Percentiles rank a stretch among this genome's conserved stretches.
Conservation (phyloP, 2,888 invertebrate genomes). For the Pyrrhosoma nymphula region DNA sequence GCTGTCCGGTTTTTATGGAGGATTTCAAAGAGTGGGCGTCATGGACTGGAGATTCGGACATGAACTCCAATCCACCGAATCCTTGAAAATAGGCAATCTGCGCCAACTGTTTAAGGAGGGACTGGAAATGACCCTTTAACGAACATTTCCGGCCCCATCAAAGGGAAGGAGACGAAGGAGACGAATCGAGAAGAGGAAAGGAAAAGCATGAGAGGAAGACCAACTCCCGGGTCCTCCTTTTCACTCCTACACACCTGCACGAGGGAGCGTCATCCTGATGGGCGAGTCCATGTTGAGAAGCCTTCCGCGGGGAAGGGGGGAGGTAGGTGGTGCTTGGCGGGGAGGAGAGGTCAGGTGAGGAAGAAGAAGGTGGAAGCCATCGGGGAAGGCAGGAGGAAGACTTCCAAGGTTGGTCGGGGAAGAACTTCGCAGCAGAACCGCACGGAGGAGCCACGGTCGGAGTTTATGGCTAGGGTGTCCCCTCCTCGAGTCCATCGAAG, state of each 20-base stretch:
- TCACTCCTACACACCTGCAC: slow-evolving; percentile 43
- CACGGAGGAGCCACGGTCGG: background rate
- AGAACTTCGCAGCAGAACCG: background rate
- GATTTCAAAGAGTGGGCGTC: background rate
- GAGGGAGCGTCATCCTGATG: slow-evolving; percentile 51
- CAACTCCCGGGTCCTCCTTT: background rate
- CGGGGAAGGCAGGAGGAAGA: background rate
- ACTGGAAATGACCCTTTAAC: background rate
- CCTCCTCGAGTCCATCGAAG: background rate
- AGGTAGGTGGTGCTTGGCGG: background rate
- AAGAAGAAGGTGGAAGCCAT: too few relatives aligned
- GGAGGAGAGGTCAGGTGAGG: background rate
- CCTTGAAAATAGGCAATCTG: background rate
- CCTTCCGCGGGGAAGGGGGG: background rate
- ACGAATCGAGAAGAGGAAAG: background rate
- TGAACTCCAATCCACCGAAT: background rate
- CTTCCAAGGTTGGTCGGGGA: background rate
- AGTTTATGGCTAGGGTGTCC: background rate
- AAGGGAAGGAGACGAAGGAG: background rate
- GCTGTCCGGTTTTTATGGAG: background rate
- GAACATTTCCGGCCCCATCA: slow-evolving; percentile 17
- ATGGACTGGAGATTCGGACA: background rate
- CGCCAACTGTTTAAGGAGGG: too few relatives aligned
- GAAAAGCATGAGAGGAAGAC: background rate
- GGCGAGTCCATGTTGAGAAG: slow-evolving; percentile 30